Conservation (phyloP, 2,797 vertebrate species). For the Myiotriccus ornatus region DNA sequence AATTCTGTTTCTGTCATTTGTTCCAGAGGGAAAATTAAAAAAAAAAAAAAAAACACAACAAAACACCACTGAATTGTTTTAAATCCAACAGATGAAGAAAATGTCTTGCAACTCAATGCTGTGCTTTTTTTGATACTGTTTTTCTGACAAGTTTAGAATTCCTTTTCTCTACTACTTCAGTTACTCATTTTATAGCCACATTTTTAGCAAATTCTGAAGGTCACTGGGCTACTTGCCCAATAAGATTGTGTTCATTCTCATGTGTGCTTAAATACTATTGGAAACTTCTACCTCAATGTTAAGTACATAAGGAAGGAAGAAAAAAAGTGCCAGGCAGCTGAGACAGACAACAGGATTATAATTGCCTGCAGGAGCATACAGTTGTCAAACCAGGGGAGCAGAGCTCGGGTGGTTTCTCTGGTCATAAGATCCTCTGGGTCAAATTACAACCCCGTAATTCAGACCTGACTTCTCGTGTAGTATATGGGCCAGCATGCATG, state of each 20-base stretch:
- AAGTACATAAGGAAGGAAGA: neutral
- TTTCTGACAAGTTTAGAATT: neutral
- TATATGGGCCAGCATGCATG: neutral
- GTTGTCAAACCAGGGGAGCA: neutral
- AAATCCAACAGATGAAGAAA: neutral
- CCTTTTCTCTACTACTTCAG: neutral
- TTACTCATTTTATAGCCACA: neutral
- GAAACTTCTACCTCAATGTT: conserved; percentile 48
- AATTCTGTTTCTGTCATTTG: neutral
- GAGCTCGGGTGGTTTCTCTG: conserved; percentile 8
- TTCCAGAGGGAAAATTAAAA: neutral
- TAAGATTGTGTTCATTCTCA: neutral
- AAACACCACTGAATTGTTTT: neutral
- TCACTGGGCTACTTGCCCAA: neutral
- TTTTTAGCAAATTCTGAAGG: neutral
- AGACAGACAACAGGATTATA: neutral
- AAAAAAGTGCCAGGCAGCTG: neutral
- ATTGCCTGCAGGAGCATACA: neutral
- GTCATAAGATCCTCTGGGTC: neutral
- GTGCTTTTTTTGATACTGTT: neutral
- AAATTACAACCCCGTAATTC: neutral
- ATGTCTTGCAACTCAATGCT: neutral
- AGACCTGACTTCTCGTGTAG: neutral
- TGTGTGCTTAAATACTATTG: neutral
- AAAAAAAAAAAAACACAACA: too few species aligned